phyloP scores from a whole-genome alignment of 2,797 vertebrate genomes.

The Pelodytes ibericus region DNA sequence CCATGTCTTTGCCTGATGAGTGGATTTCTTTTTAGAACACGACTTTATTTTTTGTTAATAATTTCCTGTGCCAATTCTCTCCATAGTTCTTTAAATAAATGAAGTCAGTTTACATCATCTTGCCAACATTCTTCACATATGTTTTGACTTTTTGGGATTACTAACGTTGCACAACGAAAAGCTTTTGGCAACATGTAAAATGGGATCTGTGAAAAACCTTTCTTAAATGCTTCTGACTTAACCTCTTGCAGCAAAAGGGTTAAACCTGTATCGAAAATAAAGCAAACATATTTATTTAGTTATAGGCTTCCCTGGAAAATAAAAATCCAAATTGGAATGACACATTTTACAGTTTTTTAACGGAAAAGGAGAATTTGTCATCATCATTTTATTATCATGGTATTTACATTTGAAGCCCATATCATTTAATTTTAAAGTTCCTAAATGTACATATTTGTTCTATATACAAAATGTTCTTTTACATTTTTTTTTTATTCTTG shows the following conservation, averaged over 20 bases:
- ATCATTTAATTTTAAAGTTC: too few relatives aligned
- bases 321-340: too few relatives aligned
- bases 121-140: slow-evolving; percentile 43
- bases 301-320: too few relatives aligned
- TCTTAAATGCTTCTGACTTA: slow-evolving; percentile 9
- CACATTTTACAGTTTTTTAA: too few relatives aligned
- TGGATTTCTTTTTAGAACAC: too few relatives aligned
- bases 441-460: too few relatives aligned
- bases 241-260: neutral
- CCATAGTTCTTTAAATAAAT: slow-evolving; percentile 37
- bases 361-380: too few relatives aligned
- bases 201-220: neutral
- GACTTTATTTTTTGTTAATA: slow-evolving; percentile 32
- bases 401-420: too few relatives aligned
- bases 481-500: too few relatives aligned
- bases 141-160: slow-evolving; percentile 47
- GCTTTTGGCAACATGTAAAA: slow-evolving; percentile 35
- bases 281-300: too few relatives aligned
- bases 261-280: neutral
- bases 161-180: slow-evolving; percentile 43
- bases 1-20: neutral
- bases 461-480: too few relatives aligned
- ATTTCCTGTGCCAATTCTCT: slow-evolving; percentile 38
- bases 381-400: too few relatives aligned
- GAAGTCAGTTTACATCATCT: slow-evolving; percentile 24